phyloP scores from a whole-genome alignment of 2,113 vertebrate species.

The Epinephelus cyanopodus region DNA sequence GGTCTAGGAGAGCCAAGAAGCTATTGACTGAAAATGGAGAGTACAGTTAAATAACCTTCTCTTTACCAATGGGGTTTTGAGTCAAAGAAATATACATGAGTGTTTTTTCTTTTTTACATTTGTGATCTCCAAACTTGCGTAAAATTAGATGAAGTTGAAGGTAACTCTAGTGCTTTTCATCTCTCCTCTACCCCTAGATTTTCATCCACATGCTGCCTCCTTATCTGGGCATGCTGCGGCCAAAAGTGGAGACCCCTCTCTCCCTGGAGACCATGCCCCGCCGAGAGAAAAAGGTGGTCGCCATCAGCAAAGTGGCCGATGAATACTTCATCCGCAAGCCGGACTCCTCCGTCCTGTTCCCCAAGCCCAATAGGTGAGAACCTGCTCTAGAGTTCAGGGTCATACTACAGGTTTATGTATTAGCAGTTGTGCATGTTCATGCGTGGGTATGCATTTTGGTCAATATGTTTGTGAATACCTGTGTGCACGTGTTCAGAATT shows the following conservation, averaged over 20 bases:
- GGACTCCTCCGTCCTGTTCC: conserved; percentile 86
- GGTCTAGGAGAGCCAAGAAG: conserved; percentile 4
- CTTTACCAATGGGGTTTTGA: background rate
- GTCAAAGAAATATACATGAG: background rate
- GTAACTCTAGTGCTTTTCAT: background rate
- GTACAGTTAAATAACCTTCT: conserved; percentile 7
- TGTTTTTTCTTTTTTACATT: background rate
- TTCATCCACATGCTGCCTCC: conserved; percentile 90
- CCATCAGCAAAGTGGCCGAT: conserved; percentile 83
- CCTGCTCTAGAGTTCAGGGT: background rate
- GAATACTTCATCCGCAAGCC: conserved; percentile 95
- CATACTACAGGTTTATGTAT: too few relatives aligned
- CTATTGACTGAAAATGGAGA: conserved; percentile 10
- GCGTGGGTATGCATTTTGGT: too few relatives aligned
- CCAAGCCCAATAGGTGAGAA: conserved; percentile 87
- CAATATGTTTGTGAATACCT: too few relatives aligned
- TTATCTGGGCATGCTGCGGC: conserved; percentile 88
- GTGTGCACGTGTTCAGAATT: too few relatives aligned
- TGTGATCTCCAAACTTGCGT: background rate
- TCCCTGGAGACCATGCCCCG: conserved; percentile 73
- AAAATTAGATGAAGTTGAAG: background rate
- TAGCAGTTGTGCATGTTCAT: too few relatives aligned
- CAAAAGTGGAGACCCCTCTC: conserved; percentile 86
- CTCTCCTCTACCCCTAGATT: conserved; percentile 79
- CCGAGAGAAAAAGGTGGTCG: conserved; percentile 68